Percentiles rank a stretch among this genome's conserved stretches.
Evolutionary conservation across 1,140 invertebrate species (phyloP).

Genomic region (Heliconius melpomene): DNA sequence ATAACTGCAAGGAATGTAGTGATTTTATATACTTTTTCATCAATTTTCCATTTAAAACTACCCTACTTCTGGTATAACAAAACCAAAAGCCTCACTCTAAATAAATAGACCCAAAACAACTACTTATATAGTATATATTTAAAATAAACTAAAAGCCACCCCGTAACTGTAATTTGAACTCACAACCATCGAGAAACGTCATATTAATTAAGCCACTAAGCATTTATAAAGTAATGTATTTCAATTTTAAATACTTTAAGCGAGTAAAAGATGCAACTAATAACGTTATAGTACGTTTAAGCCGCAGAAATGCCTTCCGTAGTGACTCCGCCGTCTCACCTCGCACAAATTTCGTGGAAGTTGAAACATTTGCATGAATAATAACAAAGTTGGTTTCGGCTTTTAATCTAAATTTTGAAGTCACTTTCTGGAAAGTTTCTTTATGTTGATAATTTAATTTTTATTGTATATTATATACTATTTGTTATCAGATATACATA

Average conservation of each 20-base stretch:
- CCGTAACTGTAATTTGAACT: no score
- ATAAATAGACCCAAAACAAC: no score
- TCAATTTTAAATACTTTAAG: not conserved
- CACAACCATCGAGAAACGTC: no score
- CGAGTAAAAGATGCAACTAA: not conserved
- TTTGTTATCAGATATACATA: no score
- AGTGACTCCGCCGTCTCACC: constrained; percentile 17
- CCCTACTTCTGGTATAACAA: no score
- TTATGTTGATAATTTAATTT: constrained; percentile 13
- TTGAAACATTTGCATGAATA: constrained; percentile 38
- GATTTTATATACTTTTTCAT: no score
- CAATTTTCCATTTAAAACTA: no score
- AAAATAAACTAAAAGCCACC: no score
- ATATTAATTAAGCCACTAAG: not conserved
- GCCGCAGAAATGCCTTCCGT: constrained; percentile 7
- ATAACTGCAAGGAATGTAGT: no score
- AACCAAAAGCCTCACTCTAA: no score
- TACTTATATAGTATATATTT: no score
- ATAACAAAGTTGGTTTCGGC: constrained; percentile 28
- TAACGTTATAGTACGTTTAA: not conserved
- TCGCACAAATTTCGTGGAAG: constrained; percentile 31
- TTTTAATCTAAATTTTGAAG: constrained; percentile 34
- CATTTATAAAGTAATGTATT: not conserved
- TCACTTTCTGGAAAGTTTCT: constrained; percentile 16
- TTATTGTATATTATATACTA: not conserved